Conservation (phyloP, 2,888 invertebrate genomes). For the Aphidius colemani region DNA sequence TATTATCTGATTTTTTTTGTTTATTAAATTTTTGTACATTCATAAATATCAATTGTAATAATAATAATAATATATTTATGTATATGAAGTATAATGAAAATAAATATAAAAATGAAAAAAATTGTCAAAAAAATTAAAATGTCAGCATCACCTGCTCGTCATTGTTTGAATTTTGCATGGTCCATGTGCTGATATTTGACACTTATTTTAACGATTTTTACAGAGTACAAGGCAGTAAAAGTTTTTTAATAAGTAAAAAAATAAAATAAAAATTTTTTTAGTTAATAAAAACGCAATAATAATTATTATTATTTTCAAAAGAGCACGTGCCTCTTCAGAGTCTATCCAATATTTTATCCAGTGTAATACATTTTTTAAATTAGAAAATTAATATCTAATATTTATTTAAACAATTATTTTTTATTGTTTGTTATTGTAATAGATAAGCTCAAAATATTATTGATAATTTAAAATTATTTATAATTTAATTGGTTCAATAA, state of each 20-base stretch:
- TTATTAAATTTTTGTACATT: not conserved
- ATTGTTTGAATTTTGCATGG: not conserved
- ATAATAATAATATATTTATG: not conserved
- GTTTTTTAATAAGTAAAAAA: slow-evolving; percentile 6
- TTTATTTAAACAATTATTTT: too few relatives aligned
- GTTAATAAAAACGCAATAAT: not conserved
- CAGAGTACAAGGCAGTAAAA: slow-evolving; percentile 18
- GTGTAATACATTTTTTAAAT: too few relatives aligned
- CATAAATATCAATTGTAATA: not conserved
- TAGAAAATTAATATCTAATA: too few relatives aligned
- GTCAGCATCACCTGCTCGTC: slow-evolving; percentile 32
- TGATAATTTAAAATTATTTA: too few relatives aligned
- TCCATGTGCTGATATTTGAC: slow-evolving; percentile 42
- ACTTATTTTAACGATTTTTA: slow-evolving; percentile 45
- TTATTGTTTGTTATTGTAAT: too few relatives aligned
- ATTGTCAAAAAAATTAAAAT: slow-evolving; percentile 9
- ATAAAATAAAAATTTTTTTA: not conserved
- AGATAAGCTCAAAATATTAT: too few relatives aligned
- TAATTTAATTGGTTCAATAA: too few relatives aligned
- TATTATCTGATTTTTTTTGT: not conserved
- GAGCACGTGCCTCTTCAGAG: slow-evolving; percentile 33
- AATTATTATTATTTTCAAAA: slow-evolving; percentile 20
- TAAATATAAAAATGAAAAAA: slow-evolving; percentile 25
- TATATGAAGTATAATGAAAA: not conserved
- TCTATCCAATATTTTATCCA: too few relatives aligned